These are phyloP conservation scores for Scytalopus superciliaris DNA, from an alignment of 2,113 vertebrate genomes.

Conservation along the genomic window DNA sequence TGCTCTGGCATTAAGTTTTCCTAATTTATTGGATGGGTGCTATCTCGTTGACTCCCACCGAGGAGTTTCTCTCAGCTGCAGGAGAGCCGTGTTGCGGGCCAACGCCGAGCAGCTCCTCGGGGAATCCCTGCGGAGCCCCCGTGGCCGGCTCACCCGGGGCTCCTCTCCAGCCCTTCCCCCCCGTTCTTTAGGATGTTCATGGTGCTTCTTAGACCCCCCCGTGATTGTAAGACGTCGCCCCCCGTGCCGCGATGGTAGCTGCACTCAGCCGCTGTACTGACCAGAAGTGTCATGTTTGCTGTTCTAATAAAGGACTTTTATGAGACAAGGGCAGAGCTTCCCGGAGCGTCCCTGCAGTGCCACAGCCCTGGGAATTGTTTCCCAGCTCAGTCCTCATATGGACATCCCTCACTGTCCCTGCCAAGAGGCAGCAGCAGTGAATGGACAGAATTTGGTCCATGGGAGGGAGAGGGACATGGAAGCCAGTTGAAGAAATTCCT, in stretches of 20 bases:
- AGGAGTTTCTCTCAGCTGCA: constrained; percentile 56
- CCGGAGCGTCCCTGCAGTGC: background rate
- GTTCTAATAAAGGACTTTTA: constrained; percentile 86
- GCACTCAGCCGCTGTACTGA: constrained; percentile 69
- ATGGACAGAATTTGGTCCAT: fast-evolving
- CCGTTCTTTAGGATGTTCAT: constrained; percentile 65
- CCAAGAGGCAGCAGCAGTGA: background rate
- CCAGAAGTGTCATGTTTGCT: constrained; percentile 72
- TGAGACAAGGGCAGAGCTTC: constrained; percentile 30
- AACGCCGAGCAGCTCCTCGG: constrained; percentile 66
- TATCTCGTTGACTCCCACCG: constrained; percentile 60
- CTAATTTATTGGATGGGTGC: constrained; percentile 82
- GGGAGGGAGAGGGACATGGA: background rate
- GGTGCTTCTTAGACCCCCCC: constrained; percentile 74
- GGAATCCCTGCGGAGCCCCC: constrained; percentile 58
- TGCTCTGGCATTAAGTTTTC: constrained; percentile 43
- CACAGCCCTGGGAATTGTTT: background rate
- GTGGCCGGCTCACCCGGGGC: constrained; percentile 76
- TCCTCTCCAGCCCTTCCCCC: constrained; percentile 50
- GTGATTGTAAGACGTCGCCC: constrained; percentile 71
- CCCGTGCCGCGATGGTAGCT: constrained; percentile 64
- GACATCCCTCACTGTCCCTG: fast-evolving
- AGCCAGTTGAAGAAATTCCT: background rate
- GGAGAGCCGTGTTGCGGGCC: constrained; percentile 73
- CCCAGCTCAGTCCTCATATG: fast-evolving